These are phyloP conservation scores for Harpagifer antarcticus DNA, from an alignment of 2,797 vertebrate genomes.

Conservation along the genomic window DNA sequence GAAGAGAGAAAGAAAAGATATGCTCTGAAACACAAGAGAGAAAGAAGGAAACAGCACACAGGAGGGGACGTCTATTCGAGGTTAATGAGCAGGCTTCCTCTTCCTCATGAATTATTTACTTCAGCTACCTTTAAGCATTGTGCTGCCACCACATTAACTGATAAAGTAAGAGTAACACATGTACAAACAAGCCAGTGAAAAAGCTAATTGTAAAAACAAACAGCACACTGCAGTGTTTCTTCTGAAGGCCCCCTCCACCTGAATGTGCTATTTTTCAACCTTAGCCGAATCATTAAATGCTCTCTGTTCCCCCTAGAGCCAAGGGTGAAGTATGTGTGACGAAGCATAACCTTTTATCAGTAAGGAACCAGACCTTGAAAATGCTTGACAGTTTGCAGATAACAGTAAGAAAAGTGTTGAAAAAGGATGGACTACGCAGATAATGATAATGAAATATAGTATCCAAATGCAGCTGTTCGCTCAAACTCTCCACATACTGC, in stretches of 20 bases:
- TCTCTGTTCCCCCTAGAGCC: no score
- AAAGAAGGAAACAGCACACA: conserved; percentile 8
- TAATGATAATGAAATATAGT: not conserved
- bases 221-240: not conserved
- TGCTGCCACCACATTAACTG: conserved; percentile 17
- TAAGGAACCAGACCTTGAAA: conserved; percentile 4
- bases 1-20: conserved; percentile 1
- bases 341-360: not conserved
- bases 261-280: not conserved
- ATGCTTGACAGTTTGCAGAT: not conserved
- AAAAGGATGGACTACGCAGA: not conserved
- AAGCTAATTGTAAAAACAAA: conserved; percentile 1
- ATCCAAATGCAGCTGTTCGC: not conserved
- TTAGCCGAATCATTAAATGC: not conserved
- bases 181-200: conserved; percentile 11
- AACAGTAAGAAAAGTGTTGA: not conserved
- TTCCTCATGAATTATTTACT: conserved; percentile 56
- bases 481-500: not conserved
- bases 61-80: conserved; percentile 19
- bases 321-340: not conserved
- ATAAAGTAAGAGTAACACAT: conserved; percentile 11
- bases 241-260: not conserved
- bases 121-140: conserved; percentile 8
- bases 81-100: conserved; percentile 44
- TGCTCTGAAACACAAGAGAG: not conserved